Evolutionary conservation across 2,888 invertebrate genomes (phyloP).

Genomic region (Pyrrhia umbra): DNA sequence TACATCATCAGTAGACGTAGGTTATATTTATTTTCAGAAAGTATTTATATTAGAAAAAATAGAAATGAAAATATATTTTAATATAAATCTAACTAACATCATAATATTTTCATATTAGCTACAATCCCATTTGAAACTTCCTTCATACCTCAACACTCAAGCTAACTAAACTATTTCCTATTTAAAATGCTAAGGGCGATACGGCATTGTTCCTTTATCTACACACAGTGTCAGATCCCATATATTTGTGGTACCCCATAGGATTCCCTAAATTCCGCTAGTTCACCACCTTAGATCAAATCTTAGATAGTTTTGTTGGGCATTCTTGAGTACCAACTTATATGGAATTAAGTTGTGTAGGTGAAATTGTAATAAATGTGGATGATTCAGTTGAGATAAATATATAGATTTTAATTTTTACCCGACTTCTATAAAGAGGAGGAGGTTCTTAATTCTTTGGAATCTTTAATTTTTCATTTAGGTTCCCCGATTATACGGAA

Average conservation of each 20-base stretch:
- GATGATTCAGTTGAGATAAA: too few relatives aligned
- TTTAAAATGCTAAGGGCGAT: conserved; percentile 49
- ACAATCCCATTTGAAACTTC: not conserved
- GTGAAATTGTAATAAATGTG: not conserved
- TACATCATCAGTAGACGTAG: too few relatives aligned
- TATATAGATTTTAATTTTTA: too few relatives aligned
- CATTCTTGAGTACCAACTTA: conserved; percentile 34
- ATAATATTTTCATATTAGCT: not conserved
- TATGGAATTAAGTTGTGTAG: conserved; percentile 30
- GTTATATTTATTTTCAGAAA: too few relatives aligned
- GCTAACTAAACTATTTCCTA: conserved; percentile 51
- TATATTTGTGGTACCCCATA: conserved; percentile 39
- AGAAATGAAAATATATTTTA: too few relatives aligned
- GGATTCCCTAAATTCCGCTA: conserved; percentile 60
- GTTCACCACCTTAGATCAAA: conserved; percentile 49
- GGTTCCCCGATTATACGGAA: too few relatives aligned
- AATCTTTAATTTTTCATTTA: too few relatives aligned
- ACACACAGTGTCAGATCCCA: conserved; percentile 45
- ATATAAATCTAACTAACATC: too few relatives aligned
- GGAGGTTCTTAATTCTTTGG: too few relatives aligned
- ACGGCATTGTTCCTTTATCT: conserved; percentile 57
- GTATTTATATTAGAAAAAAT: too few relatives aligned
- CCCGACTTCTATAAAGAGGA: too few relatives aligned
- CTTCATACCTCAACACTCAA: conserved; percentile 10
- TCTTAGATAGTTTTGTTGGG: conserved; percentile 59